These are phyloP conservation scores for Sussaba pulchella DNA, from an alignment of 2,888 invertebrate genomes.

Conservation along the genomic window DNA sequence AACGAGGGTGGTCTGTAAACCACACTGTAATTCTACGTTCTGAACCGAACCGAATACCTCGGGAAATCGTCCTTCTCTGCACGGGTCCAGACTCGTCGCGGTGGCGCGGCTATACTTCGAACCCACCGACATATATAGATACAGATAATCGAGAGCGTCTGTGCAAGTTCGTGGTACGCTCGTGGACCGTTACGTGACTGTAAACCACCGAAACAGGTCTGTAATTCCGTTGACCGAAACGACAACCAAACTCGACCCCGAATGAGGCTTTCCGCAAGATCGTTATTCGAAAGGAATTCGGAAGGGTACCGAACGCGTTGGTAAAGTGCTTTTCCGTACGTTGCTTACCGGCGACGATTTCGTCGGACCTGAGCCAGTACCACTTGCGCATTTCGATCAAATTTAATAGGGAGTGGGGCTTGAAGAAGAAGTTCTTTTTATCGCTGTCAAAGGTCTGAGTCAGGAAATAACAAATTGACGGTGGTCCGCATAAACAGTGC, in stretches of 20 bases:
- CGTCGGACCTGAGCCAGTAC: neutral
- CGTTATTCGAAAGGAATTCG: conserved; percentile 55
- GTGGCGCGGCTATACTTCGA: conserved; percentile 6
- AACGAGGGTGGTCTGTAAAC: conserved; percentile 50
- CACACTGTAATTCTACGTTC: conserved; percentile 61
- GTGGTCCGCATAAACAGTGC: conserved; percentile 13
- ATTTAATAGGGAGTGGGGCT: conserved; percentile 20
- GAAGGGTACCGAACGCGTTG: conserved; percentile 29
- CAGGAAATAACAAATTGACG: conserved; percentile 25
- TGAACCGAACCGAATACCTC: conserved; percentile 50
- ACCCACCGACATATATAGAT: conserved; percentile 1
- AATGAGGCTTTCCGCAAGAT: conserved; percentile 45
- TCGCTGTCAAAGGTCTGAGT: neutral
- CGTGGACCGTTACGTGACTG: neutral
- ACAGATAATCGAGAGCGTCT: conserved; percentile 28
- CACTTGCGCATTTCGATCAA: conserved; percentile 8
- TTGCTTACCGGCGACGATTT: neutral
- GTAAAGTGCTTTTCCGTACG: conserved; percentile 25
- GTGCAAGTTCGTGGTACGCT: conserved; percentile 8
- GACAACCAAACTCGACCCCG: conserved; percentile 37
- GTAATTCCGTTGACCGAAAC: conserved; percentile 47
- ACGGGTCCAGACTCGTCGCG: conserved; percentile 28
- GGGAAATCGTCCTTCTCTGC: conserved; percentile 48
- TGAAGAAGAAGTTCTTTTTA: neutral
- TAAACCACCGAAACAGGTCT: conserved; percentile 39